A percentile compares a stretch with the other conserved stretches of the same genome.
Evolutionary conservation across 2,797 vertebrate species (phyloP).

Genomic region (Anas bernieri): DNA sequence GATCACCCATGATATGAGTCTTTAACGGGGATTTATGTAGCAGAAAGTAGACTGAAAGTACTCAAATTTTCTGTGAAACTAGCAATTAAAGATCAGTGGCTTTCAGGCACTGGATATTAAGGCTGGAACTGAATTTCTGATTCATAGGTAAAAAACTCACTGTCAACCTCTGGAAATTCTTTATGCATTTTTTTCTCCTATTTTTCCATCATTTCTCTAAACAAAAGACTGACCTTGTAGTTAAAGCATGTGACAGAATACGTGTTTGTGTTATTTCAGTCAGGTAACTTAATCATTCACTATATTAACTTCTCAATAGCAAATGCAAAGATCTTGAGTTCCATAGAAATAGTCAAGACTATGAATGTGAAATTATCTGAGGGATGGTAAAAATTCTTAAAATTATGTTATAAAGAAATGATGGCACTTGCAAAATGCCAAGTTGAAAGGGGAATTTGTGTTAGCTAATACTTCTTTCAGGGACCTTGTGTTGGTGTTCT

Average conservation of each 20-base stretch:
- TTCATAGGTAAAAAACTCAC: background rate
- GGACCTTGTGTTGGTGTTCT: background rate
- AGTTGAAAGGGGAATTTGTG: background rate
- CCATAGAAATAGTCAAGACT: background rate
- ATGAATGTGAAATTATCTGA: background rate
- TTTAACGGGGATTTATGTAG: background rate
- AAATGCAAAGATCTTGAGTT: background rate
- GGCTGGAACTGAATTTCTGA: conserved; percentile 21
- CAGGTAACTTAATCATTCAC: background rate
- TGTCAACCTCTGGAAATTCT: conserved; percentile 27
- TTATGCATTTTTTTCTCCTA: background rate
- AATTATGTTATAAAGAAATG: background rate
- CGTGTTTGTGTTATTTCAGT: background rate
- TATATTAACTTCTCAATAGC: background rate
- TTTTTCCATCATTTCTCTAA: background rate
- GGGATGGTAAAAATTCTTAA: background rate
- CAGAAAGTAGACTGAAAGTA: background rate
- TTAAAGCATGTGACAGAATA: background rate
- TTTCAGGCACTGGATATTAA: background rate
- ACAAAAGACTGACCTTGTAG: background rate
- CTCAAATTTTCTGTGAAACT: background rate
- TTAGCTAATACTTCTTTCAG: background rate
- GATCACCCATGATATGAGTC: background rate
- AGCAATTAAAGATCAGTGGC: background rate
- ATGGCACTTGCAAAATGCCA: background rate